Evolutionary conservation across 2,113 vertebrate species (phyloP), one percentile per base, ranked within the genome.

Genomic region (Cynopterus brachyotis): DNA sequence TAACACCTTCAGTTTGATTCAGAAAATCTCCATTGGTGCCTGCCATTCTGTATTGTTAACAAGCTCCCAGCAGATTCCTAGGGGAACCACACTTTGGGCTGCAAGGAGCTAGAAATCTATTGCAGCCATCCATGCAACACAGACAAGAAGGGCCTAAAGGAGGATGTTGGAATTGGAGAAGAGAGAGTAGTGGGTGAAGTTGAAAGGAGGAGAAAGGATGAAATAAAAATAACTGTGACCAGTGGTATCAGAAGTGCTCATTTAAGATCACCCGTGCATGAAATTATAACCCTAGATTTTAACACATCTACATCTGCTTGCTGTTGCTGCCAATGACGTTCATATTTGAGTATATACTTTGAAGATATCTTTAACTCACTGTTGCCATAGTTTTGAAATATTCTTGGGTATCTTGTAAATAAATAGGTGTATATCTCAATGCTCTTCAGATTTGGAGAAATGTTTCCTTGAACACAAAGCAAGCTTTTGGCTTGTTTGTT

Each of bases 21-120:
- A 78, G 22, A 4, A 42, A 11, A 6, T 19, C 17, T 32, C 8
- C 0, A 19, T 6, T 55, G 7, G 5, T 2, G 8, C 22, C 17
- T 62, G 13, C 26, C 28, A 60, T 2, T 32, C 12, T 17, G 0
- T n/a, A 7, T 26, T 35, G 37, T 55, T 79, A 50, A 45, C 9
- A 19, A 42, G 19, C 30, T 45, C 35, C 32, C 69, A 40, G 20
- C 10, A 47, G 6, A 66, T 47, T 22, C 2, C 59, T 69, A 2
- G 6, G 35, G 57, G 4, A 67, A 15, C 57, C 50, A 42, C 13
- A 24, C 6, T 69, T 57, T 22, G 40, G n/a, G 5, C 20, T 66
- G 17, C 9, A 59, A 81, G 15, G 12, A 69, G 1, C 26, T 17
- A 0, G 11, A 13, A 42, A 17, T 35, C 28, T 24, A 30, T 3